A percentile compares a stretch with the other conserved stretches of the same genome.
phyloP scores from a whole-genome alignment of 2,113 vertebrate genomes.

The Tamias sibiricus region DNA sequence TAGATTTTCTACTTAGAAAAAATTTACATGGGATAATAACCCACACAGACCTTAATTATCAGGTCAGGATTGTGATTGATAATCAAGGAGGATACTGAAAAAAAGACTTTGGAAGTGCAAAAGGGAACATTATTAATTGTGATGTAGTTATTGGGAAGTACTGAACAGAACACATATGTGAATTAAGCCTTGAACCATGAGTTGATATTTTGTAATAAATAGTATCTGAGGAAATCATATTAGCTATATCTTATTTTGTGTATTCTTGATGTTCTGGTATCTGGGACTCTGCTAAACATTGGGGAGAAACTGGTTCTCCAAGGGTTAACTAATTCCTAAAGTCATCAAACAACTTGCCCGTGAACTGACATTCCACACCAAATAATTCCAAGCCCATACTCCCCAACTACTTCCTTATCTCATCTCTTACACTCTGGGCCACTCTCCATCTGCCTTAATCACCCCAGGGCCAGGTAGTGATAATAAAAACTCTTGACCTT shows the following conservation, averaged over 20 bases:
- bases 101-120: neutral
- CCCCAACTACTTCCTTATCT: neutral
- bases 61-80: neutral
- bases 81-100: conserved; percentile 12
- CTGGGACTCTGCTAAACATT: neutral
- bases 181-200: conserved; percentile 4
- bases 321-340: neutral
- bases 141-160: neutral
- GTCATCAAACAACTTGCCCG: neutral
- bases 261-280: neutral
- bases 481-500: neutral
- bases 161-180: conserved; percentile 26
- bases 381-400: neutral
- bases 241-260: neutral
- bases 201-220: neutral
- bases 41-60: neutral
- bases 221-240: neutral
- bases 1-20: neutral
- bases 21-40: neutral
- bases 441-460: neutral
- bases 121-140: neutral
- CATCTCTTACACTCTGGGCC: neutral
- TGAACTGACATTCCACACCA: neutral
- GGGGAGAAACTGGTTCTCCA: neutral
- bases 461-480: neutral